Evolutionary conservation across 2,888 invertebrate species (phyloP).

Genomic region (Allacma fusca): DNA sequence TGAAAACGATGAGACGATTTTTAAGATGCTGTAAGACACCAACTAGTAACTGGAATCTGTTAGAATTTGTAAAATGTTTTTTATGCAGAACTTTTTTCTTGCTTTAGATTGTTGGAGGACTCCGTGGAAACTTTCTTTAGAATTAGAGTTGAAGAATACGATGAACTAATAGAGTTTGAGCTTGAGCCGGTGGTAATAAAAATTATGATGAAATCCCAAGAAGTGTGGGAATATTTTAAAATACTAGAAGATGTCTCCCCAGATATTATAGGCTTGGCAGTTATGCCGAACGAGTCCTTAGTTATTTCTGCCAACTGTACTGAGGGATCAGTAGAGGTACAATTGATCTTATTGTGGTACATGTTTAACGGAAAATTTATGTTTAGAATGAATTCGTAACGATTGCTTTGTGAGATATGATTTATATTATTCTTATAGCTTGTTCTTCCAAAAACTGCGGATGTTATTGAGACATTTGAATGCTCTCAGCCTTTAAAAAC

Average conservation of each 20-base stretch:
- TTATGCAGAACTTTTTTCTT: background rate
- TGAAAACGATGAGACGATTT: conserved; percentile 31
- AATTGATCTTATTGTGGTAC: too few species aligned
- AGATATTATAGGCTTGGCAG: conserved; percentile 31
- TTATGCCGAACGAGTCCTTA: conserved; percentile 26
- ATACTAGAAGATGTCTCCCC: conserved; percentile 38
- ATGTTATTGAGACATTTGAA: conserved; percentile 40
- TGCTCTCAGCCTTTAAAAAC: conserved; percentile 21
- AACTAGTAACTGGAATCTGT: background rate
- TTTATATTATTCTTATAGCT: conserved; percentile 23
- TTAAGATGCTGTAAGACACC: conserved; percentile 39
- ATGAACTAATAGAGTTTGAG: conserved; percentile 43
- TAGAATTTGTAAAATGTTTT: background rate
- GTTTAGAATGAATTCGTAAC: too few species aligned
- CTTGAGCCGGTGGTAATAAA: conserved; percentile 28
- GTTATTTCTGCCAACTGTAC: conserved; percentile 27
- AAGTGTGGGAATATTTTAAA: conserved; percentile 42
- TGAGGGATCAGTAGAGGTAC: conserved; percentile 43
- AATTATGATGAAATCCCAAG: conserved; percentile 41
- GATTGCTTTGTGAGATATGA: too few species aligned
- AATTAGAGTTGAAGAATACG: conserved; percentile 41
- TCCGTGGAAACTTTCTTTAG: conserved; percentile 24
- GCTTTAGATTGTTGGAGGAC: conserved; percentile 40
- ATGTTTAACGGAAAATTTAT: too few species aligned
- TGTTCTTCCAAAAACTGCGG: conserved; percentile 29